phyloP scores from a whole-genome alignment of 2,113 vertebrate species.

The Chloropsis hardwickii region DNA sequence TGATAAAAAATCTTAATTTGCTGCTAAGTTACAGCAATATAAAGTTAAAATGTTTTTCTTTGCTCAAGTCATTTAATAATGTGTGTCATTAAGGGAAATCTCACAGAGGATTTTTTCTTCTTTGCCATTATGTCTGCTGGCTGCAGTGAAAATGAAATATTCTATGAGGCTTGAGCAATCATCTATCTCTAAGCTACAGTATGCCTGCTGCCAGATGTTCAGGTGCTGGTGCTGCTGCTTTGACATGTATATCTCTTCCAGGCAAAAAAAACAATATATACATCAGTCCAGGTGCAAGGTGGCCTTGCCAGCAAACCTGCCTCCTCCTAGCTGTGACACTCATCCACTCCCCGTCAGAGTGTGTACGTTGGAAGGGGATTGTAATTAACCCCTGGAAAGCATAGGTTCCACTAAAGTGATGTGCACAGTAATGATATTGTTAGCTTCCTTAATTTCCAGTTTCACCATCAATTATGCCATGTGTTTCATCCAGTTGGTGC shows the following conservation, averaged over 20 bases:
- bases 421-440: constrained; percentile 75
- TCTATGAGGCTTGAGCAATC: constrained; percentile 17
- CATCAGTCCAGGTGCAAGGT: constrained; percentile 56
- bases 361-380: constrained; percentile 46
- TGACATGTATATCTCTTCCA: constrained; percentile 45
- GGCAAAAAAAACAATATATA: constrained; percentile 26
- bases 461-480: constrained; percentile 80
- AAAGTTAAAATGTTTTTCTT: constrained; percentile 30
- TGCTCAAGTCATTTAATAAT: constrained; percentile 9
- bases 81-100: constrained; percentile 1
- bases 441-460: constrained; percentile 76
- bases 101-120: constrained; percentile 4
- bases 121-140: constrained; percentile 10
- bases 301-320: constrained; percentile 55
- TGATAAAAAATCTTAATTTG: not conserved
- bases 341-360: constrained; percentile 46
- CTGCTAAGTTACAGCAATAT: not conserved
- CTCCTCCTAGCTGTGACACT: constrained; percentile 29
- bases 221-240: constrained; percentile 32
- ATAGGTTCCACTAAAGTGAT: constrained; percentile 60
- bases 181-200: not conserved
- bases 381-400: constrained; percentile 74
- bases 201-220: constrained; percentile 50
- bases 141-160: constrained; percentile 48
- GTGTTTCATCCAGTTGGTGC: constrained; percentile 83